Evolutionary conservation across 2,888 invertebrate species (phyloP).

Genomic region (Eubasilissa splendida): DNA sequence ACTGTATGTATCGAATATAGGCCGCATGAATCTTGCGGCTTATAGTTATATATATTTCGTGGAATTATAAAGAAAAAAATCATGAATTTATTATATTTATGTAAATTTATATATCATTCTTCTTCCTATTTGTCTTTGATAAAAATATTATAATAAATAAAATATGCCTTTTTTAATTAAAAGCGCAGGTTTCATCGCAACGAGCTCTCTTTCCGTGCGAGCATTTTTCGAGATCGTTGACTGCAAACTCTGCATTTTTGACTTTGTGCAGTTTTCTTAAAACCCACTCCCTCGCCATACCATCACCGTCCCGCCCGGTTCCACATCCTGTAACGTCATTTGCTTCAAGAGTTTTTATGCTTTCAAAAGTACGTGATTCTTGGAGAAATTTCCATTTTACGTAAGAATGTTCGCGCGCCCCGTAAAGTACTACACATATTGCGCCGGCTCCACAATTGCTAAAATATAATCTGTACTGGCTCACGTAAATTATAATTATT

Average conservation of each 20-base stretch:
- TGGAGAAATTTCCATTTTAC: constrained; percentile 48
- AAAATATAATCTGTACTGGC: constrained; percentile 40
- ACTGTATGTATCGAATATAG: no score
- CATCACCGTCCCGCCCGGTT: background rate
- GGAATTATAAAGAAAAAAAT: background rate
- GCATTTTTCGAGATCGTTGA: constrained; percentile 13
- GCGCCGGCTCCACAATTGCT: constrained; percentile 30
- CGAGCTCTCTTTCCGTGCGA: constrained; percentile 8
- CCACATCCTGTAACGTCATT: constrained; percentile 50
- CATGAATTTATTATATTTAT: background rate
- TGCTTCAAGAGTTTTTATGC: constrained; percentile 53
- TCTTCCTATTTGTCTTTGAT: no score
- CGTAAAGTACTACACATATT: constrained; percentile 45
- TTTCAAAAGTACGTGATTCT: constrained; percentile 54
- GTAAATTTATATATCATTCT: background rate
- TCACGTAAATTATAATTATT: background rate
- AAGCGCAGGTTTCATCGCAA: background rate
- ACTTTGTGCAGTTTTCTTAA: constrained; percentile 36
- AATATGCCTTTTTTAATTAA: background rate
- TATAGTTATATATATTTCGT: background rate
- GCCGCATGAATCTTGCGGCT: no score
- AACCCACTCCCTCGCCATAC: constrained; percentile 22
- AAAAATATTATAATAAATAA: background rate
- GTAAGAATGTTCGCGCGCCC: constrained; percentile 48
- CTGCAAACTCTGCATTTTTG: constrained; percentile 43